Evolutionary conservation across 2,797 vertebrate genomes (phyloP).

Genomic region (Sphenopsis melanotis): DNA sequence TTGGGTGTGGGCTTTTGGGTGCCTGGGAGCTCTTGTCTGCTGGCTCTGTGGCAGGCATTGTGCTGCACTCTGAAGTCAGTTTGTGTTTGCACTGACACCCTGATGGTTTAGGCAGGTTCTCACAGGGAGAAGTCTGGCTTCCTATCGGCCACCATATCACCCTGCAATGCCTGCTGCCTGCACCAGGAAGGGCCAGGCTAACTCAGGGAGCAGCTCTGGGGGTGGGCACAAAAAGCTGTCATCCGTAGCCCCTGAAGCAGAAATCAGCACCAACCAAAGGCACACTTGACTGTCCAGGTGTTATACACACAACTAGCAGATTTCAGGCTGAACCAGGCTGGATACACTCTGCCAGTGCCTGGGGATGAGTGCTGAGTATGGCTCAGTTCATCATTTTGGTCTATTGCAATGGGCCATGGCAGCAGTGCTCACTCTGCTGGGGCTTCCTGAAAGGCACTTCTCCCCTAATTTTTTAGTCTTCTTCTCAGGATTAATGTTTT

Average conservation of each 20-base stretch:
- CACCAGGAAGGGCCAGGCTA: background rate
- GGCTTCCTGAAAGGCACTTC: background rate
- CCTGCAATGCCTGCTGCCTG: accelerated
- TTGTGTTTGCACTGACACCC: background rate
- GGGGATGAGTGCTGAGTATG: accelerated
- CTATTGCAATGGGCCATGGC: accelerated
- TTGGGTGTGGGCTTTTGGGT: accelerated
- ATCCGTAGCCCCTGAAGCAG: background rate
- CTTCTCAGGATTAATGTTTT: background rate
- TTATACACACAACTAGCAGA: background rate
- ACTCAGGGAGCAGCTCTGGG: background rate
- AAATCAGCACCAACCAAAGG: background rate
- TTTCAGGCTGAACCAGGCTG: background rate
- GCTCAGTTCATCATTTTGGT: accelerated
- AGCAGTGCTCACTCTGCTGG: accelerated
- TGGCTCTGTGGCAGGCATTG: background rate
- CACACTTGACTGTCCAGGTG: background rate
- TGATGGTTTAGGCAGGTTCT: background rate
- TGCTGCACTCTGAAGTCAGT: background rate
- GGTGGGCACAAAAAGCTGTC: accelerated
- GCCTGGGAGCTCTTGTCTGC: background rate
- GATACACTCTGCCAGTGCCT: background rate
- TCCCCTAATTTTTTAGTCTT: background rate
- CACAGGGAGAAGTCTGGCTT: accelerated
- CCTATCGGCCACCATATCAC: accelerated